Conservation (phyloP, 2,113 vertebrate genomes). For the Eurypyga helias region DNA sequence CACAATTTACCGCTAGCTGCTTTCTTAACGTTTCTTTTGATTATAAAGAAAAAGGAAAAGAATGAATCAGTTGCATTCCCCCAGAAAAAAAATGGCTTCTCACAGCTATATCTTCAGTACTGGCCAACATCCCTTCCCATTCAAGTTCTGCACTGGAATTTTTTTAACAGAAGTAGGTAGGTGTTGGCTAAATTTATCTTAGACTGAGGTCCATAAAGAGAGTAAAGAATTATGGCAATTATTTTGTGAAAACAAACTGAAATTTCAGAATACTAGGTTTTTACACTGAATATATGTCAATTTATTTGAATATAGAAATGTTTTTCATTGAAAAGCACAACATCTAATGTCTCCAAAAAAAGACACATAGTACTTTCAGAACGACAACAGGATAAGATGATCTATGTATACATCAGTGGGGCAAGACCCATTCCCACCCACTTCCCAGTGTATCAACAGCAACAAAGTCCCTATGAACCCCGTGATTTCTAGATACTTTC, state of each 20-base stretch:
- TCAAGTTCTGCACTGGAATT: background rate
- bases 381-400: background rate
- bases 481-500: background rate
- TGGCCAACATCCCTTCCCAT: background rate
- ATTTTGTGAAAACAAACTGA: background rate
- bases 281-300: background rate
- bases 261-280: background rate
- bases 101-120: background rate
- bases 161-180: background rate
- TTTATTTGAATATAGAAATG: background rate
- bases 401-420: background rate
- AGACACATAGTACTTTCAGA: background rate
- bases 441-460: background rate
- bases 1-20: background rate
- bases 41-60: background rate
- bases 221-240: background rate
- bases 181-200: background rate
- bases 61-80: background rate
- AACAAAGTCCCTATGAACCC: background rate
- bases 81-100: background rate
- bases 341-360: background rate
- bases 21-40: background rate
- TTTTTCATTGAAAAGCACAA: background rate
- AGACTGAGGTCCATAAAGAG: background rate
- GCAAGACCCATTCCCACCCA: background rate